These are phyloP conservation scores for Lasioglossum morio DNA, from an alignment of 2,888 invertebrate species.

Conservation along the genomic window DNA sequence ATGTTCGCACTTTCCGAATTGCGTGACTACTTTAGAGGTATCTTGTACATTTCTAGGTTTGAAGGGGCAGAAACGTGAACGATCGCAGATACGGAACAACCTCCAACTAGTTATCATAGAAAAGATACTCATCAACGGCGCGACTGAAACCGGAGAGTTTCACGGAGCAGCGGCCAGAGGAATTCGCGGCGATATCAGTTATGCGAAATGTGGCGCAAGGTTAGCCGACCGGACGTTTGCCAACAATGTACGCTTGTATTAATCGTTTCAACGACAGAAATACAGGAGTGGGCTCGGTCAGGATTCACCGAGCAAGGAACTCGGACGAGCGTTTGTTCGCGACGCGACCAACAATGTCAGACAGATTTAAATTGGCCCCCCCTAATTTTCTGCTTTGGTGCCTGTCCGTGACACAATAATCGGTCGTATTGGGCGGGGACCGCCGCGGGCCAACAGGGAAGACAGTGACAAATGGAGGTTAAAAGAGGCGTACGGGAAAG, in stretches of 20 bases:
- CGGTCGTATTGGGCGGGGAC: slow-evolving; percentile 47
- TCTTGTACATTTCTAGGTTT: background rate
- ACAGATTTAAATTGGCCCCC: slow-evolving; percentile 31
- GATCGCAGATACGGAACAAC: background rate
- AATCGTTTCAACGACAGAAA: slow-evolving; percentile 44
- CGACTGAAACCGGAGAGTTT: background rate
- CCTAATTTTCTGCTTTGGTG: slow-evolving; percentile 48
- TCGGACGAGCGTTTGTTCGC: slow-evolving; percentile 29
- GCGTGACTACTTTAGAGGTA: no score
- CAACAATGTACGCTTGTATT: slow-evolving; percentile 36
- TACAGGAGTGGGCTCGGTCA: background rate
- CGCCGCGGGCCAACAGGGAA: slow-evolving; percentile 40
- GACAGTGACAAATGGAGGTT: slow-evolving; percentile 67
- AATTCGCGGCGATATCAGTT: slow-evolving; percentile 11
- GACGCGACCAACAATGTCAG: slow-evolving; percentile 14
- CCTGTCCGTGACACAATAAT: slow-evolving; percentile 71
- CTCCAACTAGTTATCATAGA: background rate
- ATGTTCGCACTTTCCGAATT: no score
- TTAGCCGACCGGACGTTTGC: slow-evolving; percentile 31
- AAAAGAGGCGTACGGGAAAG: slow-evolving; percentile 49
- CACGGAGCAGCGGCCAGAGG: background rate
- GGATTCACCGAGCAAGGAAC: slow-evolving; percentile 34
- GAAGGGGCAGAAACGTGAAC: background rate
- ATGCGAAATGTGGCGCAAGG: slow-evolving; percentile 48
- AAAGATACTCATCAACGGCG: background rate